Conservation (phyloP, 2,888 invertebrate genomes). For the Lasioglossum villosulum region DNA sequence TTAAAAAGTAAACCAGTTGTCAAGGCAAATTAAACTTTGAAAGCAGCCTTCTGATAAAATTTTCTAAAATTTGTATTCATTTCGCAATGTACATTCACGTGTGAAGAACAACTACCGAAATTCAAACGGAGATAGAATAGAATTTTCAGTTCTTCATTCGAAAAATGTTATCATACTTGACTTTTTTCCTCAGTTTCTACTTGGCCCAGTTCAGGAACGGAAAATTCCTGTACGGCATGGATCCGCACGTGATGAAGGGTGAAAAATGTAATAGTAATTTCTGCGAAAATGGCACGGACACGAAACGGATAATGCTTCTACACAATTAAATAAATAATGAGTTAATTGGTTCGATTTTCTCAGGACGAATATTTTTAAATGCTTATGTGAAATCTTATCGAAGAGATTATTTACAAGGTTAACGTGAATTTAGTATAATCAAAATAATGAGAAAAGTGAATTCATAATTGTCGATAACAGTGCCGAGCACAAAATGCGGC, state of each 20-base stretch:
- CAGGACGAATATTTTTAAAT: background rate
- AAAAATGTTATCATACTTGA: background rate
- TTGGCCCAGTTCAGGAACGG: conserved; percentile 1
- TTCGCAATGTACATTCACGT: background rate
- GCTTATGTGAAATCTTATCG: background rate
- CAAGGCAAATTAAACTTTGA: too few relatives aligned
- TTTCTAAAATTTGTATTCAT: background rate
- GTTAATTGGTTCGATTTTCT: background rate
- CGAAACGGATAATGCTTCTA: background rate
- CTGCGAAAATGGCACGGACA: background rate
- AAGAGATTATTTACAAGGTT: background rate
- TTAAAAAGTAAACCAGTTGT: too few relatives aligned
- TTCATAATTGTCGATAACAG: background rate
- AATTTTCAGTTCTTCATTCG: background rate
- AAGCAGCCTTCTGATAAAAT: too few relatives aligned
- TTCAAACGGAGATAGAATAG: background rate
- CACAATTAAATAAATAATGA: background rate
- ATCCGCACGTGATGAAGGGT: background rate
- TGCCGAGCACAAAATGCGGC: too few relatives aligned
- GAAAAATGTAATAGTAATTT: background rate
- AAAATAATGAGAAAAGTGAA: background rate
- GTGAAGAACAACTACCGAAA: background rate
- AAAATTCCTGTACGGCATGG: background rate
- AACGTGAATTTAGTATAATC: background rate
- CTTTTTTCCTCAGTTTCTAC: background rate